Conservation (phyloP, 35 echinoderm and acorn worm genomes). For the Heliocidaris tuberculata region DNA sequence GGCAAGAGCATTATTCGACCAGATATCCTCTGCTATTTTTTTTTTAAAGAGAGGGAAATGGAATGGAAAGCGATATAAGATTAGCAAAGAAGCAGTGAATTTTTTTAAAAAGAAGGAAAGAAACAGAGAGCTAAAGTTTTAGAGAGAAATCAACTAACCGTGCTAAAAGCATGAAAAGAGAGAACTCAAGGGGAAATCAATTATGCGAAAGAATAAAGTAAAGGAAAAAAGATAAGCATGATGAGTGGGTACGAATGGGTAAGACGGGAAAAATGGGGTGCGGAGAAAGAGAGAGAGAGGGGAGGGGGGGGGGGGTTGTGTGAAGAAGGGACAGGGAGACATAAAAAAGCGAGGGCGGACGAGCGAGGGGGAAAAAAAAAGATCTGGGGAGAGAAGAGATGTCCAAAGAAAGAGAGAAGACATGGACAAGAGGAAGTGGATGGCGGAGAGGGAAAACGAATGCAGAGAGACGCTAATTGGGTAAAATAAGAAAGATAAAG, state of each 20-base stretch:
- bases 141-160: too few species aligned
- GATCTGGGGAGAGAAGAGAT: neutral
- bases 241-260: neutral
- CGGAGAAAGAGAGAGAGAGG: conserved; percentile 19
- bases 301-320: neutral
- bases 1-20: too few species aligned
- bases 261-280: neutral
- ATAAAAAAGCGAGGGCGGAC: neutral
- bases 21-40: too few species aligned
- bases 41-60: too few species aligned
- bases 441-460: neutral
- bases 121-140: too few species aligned
- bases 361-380: neutral
- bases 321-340: neutral
- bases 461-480: neutral
- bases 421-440: neutral
- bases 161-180: too few species aligned
- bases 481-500: neutral
- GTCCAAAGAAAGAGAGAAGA: neutral
- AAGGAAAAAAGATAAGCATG: conserved; percentile 2
- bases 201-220: neutral
- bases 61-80: too few species aligned
- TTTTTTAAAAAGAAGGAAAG: too few species aligned
- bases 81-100: too few species aligned
- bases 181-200: too few species aligned